These are phyloP conservation scores for Synodontis membranacea DNA, from an alignment of 2,113 vertebrate species.

Conservation along the genomic window DNA sequence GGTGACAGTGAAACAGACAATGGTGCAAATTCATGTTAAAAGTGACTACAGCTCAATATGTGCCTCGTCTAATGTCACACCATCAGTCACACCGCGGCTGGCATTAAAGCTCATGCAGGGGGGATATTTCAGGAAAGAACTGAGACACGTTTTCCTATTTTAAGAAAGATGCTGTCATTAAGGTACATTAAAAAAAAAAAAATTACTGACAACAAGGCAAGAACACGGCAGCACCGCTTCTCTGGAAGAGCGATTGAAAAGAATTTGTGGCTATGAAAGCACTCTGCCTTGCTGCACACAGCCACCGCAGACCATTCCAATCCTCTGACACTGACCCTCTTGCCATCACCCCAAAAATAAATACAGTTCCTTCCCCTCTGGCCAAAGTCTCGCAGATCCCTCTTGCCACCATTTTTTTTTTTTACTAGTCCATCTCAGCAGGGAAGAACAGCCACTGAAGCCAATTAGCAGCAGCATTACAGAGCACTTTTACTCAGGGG, in stretches of 20 bases:
- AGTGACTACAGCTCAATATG: conserved; percentile 35
- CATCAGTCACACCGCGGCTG: conserved; percentile 38
- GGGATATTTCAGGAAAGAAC: neutral
- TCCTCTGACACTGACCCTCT: conserved; percentile 9
- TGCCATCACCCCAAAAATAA: conserved; percentile 29
- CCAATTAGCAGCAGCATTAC: conserved; percentile 85
- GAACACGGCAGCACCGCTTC: neutral
- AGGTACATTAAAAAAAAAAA: neutral
- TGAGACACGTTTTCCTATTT: neutral
- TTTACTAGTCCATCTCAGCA: conserved; percentile 57
- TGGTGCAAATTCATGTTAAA: conserved; percentile 40
- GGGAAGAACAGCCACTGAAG: conserved; percentile 69
- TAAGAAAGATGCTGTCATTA: conserved; percentile 22
- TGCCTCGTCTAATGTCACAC: conserved; percentile 33
- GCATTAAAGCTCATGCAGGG: neutral
- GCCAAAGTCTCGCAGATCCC: neutral
- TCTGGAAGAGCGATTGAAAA: conserved; percentile 1
- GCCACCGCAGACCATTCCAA: conserved; percentile 5
- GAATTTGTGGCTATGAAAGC: neutral
- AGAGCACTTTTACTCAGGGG: conserved; percentile 69
- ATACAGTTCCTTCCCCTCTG: conserved; percentile 27
- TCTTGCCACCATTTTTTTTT: conserved; percentile 47
- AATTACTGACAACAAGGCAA: neutral
- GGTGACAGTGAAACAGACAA: conserved; percentile 37
- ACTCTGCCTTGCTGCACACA: conserved; percentile 13